Conservation (phyloP, 2,888 invertebrate species). For the Cephonodes hylas region DNA sequence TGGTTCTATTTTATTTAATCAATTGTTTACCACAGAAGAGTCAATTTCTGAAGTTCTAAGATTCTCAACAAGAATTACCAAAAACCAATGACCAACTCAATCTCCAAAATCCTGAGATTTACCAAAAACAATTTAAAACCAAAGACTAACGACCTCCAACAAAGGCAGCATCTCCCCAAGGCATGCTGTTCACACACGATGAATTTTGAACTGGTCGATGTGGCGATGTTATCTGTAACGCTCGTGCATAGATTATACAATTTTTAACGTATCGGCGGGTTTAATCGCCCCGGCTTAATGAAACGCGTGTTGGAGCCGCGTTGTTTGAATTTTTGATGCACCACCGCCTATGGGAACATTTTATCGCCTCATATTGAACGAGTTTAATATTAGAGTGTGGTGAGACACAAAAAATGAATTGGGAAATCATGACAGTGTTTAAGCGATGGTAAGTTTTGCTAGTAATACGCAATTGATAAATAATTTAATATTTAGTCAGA, state of each 20-base stretch:
- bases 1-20: too few species aligned
- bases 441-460: too few species aligned
- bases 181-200: not conserved
- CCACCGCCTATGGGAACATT: not conserved
- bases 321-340: not conserved
- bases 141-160: not conserved
- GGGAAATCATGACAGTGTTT: too few species aligned
- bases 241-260: not conserved
- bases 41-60: too few species aligned
- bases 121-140: too few species aligned
- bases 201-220: slow-evolving; percentile 3
- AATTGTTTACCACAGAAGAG: too few species aligned
- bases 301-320: not conserved
- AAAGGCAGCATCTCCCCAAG: not conserved
- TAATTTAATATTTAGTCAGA: too few species aligned
- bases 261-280: not conserved
- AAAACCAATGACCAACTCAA: not conserved
- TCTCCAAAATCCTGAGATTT: too few species aligned
- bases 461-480: too few species aligned
- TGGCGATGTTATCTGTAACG: not conserved
- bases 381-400: not conserved
- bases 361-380: not conserved
- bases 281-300: not conserved
- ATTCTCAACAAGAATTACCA: too few species aligned
- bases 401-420: too few species aligned